These are phyloP conservation scores for Helarctos malayanus DNA, from an alignment of 2,797 vertebrate genomes.

Conservation along the genomic window DNA sequence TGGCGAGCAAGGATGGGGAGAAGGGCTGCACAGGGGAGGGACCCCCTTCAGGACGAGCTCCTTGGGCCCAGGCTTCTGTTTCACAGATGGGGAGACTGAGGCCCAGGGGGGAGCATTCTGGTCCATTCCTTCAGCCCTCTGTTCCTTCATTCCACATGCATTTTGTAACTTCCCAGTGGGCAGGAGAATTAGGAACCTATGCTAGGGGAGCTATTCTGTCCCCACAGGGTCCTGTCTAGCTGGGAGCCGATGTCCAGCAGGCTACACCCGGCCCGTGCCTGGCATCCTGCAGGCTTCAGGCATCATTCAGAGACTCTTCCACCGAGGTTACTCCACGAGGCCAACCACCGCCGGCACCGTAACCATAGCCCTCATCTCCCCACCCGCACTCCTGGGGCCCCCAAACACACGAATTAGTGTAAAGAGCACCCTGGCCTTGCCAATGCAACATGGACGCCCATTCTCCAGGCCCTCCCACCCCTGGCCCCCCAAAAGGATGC, in stretches of 20 bases:
- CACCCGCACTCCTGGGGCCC: accelerated
- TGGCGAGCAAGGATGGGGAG: neutral
- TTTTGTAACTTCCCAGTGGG: too few species aligned
- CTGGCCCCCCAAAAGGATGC: accelerated
- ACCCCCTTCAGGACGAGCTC: neutral
- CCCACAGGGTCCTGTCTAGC: accelerated
- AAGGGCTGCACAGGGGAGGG: neutral
- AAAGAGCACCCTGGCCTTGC: neutral
- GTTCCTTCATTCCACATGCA: neutral
- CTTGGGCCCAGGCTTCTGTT: neutral
- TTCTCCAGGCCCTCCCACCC: neutral
- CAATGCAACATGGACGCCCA: accelerated
- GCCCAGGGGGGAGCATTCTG: neutral
- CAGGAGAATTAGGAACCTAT: too few species aligned
- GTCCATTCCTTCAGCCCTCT: neutral
- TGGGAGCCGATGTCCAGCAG: neutral
- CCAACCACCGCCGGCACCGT: accelerated
- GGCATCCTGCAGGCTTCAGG: neutral
- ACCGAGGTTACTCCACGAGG: too few species aligned
- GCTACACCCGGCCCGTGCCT: neutral
- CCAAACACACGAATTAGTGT: neutral
- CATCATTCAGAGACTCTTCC: accelerated
- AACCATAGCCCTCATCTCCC: accelerated
- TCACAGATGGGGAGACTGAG: constrained; percentile 10
- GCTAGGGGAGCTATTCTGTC: too few species aligned